These are phyloP conservation scores for Pomatostomus ruficeps DNA, from an alignment of 2,113 vertebrate species.

Conservation along the genomic window DNA sequence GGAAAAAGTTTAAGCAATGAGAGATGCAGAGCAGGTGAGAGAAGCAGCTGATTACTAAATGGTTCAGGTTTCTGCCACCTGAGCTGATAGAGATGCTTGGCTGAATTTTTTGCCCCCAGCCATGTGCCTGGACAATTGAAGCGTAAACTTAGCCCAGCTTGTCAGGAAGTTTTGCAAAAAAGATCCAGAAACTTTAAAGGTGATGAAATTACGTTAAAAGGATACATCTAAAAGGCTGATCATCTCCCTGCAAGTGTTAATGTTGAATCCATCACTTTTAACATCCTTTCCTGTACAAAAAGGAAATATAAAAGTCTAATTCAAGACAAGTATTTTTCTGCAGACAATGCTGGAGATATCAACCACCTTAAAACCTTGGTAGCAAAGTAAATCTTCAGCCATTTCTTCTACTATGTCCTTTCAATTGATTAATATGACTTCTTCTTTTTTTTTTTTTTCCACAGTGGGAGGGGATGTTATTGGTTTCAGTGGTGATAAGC, in stretches of 20 bases:
- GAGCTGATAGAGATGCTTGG: not conserved
- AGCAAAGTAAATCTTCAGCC: not conserved
- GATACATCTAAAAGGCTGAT: conserved; percentile 92
- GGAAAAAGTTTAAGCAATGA: not conserved
- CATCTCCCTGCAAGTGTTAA: conserved; percentile 84
- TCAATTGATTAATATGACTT: not conserved
- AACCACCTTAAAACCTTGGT: not conserved
- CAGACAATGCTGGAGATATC: not conserved
- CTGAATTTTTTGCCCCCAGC: not conserved
- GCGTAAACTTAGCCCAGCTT: not conserved
- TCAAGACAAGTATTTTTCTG: not conserved
- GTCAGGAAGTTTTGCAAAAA: not conserved
- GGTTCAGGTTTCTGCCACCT: not conserved
- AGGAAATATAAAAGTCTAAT: not conserved
- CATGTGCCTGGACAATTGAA: not conserved
- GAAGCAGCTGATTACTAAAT: not conserved
- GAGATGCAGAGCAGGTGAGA: not conserved
- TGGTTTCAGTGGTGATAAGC: not conserved
- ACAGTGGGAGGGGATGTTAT: not conserved
- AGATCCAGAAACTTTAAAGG: not conserved
- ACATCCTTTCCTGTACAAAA: conserved; percentile 80
- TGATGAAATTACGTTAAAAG: conserved; percentile 42
- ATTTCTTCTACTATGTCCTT: not conserved
- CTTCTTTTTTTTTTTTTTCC: not conserved
- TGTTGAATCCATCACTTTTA: conserved; percentile 83